Percentiles rank a stretch among this genome's conserved stretches.
These are phyloP conservation scores for Girardia tigrina DNA, from an alignment of 2,888 invertebrate genomes.

Conservation along the genomic window DNA sequence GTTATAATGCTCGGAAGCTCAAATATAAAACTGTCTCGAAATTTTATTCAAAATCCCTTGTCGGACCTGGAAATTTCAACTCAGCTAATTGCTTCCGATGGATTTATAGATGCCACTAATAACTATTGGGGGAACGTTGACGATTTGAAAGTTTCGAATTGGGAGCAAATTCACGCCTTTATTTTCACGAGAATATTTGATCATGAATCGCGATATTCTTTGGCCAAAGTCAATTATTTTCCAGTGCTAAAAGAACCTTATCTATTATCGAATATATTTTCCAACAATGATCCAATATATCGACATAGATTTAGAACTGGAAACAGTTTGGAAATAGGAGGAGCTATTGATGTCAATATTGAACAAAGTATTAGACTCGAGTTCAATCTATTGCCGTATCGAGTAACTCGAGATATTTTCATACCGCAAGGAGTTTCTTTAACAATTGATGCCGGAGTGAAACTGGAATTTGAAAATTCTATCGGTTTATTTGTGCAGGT, in stretches of 20 bases:
- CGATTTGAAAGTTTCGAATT: slow-evolving; percentile 30
- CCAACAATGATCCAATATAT: slow-evolving; percentile 58
- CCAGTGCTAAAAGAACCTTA: slow-evolving; percentile 78
- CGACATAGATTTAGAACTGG: not conserved
- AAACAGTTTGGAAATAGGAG: not conserved
- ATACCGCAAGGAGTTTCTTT: slow-evolving; percentile 27
- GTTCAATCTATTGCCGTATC: slow-evolving; percentile 37
- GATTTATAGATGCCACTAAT: slow-evolving; percentile 75
- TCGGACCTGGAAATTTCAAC: slow-evolving; percentile 87
- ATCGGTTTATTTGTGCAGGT: slow-evolving; percentile 11
- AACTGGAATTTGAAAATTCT: slow-evolving; percentile 21
- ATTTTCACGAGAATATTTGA: slow-evolving; percentile 52
- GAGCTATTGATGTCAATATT: not conserved
- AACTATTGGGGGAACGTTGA: slow-evolving; percentile 68
- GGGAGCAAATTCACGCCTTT: slow-evolving; percentile 33
- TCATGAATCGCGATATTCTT: slow-evolving; percentile 75
- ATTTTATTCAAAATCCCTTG: slow-evolving; percentile 75
- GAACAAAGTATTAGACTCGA: not conserved
- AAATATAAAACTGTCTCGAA: slow-evolving; percentile 73
- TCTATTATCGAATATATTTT: slow-evolving; percentile 69
- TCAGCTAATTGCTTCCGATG: slow-evolving; percentile 81
- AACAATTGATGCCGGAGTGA: slow-evolving; percentile 32
- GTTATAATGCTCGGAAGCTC: slow-evolving; percentile 77
- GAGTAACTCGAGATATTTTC: slow-evolving; percentile 36
- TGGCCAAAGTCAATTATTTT: slow-evolving; percentile 76